Base-by-base conservation (phyloP, 2,113 vertebrate genomes). In the Gambusia affinis region DNA sequence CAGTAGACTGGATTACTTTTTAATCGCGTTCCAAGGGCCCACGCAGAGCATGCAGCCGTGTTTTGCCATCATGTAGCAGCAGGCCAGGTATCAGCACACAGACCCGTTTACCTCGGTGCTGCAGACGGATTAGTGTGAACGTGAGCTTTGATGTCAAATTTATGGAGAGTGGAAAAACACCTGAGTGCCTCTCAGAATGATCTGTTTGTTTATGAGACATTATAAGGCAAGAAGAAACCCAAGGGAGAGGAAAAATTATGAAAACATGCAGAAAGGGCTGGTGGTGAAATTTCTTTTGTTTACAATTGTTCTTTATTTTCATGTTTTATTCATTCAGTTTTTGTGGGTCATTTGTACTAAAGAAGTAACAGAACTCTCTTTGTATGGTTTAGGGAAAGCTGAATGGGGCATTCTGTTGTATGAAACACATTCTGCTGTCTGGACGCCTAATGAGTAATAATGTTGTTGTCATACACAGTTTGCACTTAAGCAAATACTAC, bases 141-240 rank as follows among this genome's bases (percentile, higher is more conserved):
- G 27, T 51, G 37, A 12, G 80, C 89, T 93, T 92, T 92, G 90
- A 92, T 91, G 90, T 91, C 83, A 85, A 82, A 90, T 88, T 85
- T 80, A 78, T 75, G 72, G 81, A 85, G 89, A 82, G 77, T 69
- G 67, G 78, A 8, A 81, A 77, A 67, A 77, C 44, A 74, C 66
- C 82, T 62, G 78, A 83, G 19, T 88, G 70, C 78, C 75, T 79
- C 72, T 68, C 69, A 60, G 73, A 70, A 67, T 88, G 84, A 85
- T 90, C 77, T 66, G 67, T 74, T 83, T 73, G 68, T 83, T 80
- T 66, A 64, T 28, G 67, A 64, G 31, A 64, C 33, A 7, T 72
- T 66, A 79, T 64, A 72, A 78, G 80, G 60, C 30, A 67, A 27
- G 1, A 33, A 8, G 27, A 39, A 47, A 62, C 39, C 60, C 15